Base-by-base conservation (phyloP, 1,140 invertebrate genomes). In the Brevipalpus yothersi region DNA sequence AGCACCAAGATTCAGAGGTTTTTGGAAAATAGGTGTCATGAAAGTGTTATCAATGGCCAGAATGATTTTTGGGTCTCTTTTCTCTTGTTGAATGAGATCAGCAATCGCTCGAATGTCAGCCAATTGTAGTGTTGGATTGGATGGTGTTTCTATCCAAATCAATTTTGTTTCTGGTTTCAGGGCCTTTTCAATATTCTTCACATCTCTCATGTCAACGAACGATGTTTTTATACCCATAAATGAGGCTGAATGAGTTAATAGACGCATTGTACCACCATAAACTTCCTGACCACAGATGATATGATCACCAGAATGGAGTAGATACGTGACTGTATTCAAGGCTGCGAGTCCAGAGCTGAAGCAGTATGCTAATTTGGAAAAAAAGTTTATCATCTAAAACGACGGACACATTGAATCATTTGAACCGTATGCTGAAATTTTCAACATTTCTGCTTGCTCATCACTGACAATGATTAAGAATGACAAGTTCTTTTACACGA, bases 21-120 rank as follows among this genome's bases (percentile, higher is more conserved):
- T 77, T 81, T 86, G 91, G 61, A 92, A 85, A 69, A 93, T 95
- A 17, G 89, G 78, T 8, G 90, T 90, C 58, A 94, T 76, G 70
- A 99, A 97, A 7, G 93, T 99, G 69, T 97, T 98, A 68, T 99
- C 95, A 2, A 97, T 88, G 0, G 87, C 84, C 19, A 95, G 71
- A 64, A 95, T 76, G 45, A 91, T 80, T 17, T 57, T 43, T 10
- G 41, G 9, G 1, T 15, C 7, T 42, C 15, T 40, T 19, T 23
- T 19, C 31, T 31, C 31, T 13, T 13, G 15, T 10, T 57, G 2
- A 39, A 58, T 40, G 10, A 64, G 60, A 59, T 82, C 73, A 63
- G 65, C 72, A 39, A 94, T 74, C 3, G 78, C 80, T 63, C 78
- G 76, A 62, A 99, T 90, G 69, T 99, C 92, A 23, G 82, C 78